Percentiles rank a stretch among this genome's conserved stretches.
phyloP scores from a whole-genome alignment of 2,797 vertebrate species.

The Artibeus jamaicensis region DNA sequence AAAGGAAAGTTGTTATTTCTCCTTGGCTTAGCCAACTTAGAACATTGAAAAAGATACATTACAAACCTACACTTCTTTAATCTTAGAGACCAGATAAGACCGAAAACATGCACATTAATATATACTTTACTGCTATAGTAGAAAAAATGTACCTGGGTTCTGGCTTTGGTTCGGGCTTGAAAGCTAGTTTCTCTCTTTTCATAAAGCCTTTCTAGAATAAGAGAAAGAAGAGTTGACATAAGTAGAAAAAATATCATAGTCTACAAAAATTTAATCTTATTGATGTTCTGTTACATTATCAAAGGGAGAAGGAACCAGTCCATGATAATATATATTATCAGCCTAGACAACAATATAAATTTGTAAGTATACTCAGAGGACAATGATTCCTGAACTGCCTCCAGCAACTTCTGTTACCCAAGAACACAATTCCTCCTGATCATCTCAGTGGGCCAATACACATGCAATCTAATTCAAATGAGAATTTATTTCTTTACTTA shows the following conservation, averaged over 20 bases:
- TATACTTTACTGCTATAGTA: not conserved
- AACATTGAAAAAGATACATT: not conserved
- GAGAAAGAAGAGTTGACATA: slow-evolving; percentile 4
- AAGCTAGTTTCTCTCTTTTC: not conserved
- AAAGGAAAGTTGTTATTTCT: not conserved
- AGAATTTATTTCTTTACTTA: not conserved
- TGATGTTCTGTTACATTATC: slow-evolving; percentile 1
- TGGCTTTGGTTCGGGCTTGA: not conserved
- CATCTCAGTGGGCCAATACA: not conserved
- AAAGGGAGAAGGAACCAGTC: not conserved
- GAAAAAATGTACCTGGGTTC: slow-evolving; percentile 25
- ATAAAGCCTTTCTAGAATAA: slow-evolving; percentile 32
- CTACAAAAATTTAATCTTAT: not conserved
- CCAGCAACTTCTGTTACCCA: not conserved
- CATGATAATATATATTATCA: not conserved
- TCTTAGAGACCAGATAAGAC: not conserved
- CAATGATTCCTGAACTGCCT: not conserved
- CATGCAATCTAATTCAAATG: not conserved
- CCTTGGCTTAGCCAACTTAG: not conserved
- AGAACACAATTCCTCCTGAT: not conserved
- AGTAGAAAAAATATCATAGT: not conserved
- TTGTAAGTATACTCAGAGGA: not conserved
- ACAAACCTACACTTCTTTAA: not conserved
- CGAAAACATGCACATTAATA: not conserved
- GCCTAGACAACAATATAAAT: not conserved